A percentile compares a stretch with the other conserved stretches of the same genome.
These are phyloP conservation scores for Julus scandinavius DNA, from an alignment of 2,888 invertebrate species.

Conservation along the genomic window DNA sequence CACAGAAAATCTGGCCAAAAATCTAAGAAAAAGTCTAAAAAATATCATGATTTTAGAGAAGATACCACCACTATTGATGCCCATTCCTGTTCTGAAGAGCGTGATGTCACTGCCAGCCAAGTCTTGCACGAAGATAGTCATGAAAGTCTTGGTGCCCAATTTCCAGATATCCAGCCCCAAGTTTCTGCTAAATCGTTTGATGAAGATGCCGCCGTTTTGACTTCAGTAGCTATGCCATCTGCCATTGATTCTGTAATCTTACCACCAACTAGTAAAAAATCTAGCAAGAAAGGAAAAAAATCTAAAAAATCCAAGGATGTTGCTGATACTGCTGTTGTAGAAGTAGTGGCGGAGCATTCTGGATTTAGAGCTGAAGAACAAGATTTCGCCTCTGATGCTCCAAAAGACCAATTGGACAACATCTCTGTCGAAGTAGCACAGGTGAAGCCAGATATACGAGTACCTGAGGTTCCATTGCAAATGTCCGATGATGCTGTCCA, in stretches of 20 bases:
- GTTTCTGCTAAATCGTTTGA: neutral
- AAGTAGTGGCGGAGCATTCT: neutral
- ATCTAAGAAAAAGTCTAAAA: neutral
- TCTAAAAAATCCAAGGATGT: neutral
- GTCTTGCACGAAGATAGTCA: neutral
- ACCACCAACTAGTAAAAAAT: neutral
- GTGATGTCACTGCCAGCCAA: neutral
- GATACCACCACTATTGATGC: neutral
- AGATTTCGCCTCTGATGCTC: neutral
- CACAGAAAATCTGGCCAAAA: neutral
- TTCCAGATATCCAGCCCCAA: neutral
- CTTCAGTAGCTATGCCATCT: neutral
- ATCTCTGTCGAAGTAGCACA: neutral
- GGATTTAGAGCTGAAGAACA: neutral
- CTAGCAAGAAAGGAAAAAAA: constrained; percentile 21
- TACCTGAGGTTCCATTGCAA: neutral
- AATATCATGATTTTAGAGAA: neutral
- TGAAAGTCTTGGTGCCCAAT: neutral
- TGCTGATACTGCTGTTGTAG: neutral
- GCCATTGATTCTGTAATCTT: neutral
- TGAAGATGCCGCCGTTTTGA: neutral
- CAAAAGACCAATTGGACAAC: neutral
- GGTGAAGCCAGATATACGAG: neutral
- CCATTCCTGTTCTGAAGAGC: neutral
- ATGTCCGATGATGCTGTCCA: neutral